Evolutionary conservation across 2,797 vertebrate species (phyloP), one percentile per base, ranked within the genome.

Genomic region (Syndactyla subalaris): DNA sequence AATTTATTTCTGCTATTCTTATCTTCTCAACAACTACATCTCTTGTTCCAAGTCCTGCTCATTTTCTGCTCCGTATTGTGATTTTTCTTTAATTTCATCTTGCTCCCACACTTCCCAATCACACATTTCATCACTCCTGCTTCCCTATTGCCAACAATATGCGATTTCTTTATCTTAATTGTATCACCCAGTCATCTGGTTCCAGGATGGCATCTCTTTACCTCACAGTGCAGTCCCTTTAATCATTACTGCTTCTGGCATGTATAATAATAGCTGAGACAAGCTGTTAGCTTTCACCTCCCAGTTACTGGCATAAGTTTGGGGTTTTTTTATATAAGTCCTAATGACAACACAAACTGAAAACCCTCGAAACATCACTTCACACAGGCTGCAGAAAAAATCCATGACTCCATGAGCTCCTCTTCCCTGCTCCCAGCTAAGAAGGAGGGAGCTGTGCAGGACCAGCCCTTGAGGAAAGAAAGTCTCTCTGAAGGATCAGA

Each of bases 41-140:
- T 89, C 96, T 96, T 96, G 93, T 96, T 97, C 96, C 95, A 96
- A 95, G 93, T 95, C 85, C 85, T 95, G 95, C 88, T 97, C 93
- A 79, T 95, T 96, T 96, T 97, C 83, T 92, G 88, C 55, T 94
- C 86, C 5, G 88, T 88, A 94, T 95, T 96, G 93, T 96, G 94
- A 81, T 95, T 95, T 92, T 95, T 93, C 92, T 96, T 93, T 94
- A 96, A 96, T 97, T 96, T 93, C 93, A 89, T 85, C 92, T 93
- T 94, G 83, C 87, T 94, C 92, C 93, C 80, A 52, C 81, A 93
- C 78, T 95, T 95, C 55, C 91, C 92, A 95, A 95, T 93, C 95
- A 95, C 88, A 90, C 87, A 95, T 96, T 95, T 95, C 92, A 97
- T 96, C 92, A 92, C 82, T 96, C 76, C 88, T 90, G 76, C 92